Percentiles rank a stretch among this genome's conserved stretches.
phyloP scores from a whole-genome alignment of 2,797 vertebrate genomes.

The Enteromius paludinosus region DNA sequence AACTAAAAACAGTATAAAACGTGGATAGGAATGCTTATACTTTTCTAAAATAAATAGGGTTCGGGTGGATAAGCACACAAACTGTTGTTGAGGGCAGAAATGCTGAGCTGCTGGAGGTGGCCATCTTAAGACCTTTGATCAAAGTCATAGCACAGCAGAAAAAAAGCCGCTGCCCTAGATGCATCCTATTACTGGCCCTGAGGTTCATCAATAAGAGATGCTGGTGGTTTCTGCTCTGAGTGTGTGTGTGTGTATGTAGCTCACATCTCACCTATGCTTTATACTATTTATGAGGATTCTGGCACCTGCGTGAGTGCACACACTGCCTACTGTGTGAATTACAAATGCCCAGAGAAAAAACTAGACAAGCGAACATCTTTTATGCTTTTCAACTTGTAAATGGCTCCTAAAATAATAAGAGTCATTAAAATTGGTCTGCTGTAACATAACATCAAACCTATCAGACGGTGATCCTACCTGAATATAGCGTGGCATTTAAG shows the following conservation, averaged over 20 bases:
- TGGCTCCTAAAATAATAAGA: slow-evolving; percentile 26
- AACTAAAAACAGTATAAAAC: slow-evolving; percentile 7
- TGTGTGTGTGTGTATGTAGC: slow-evolving; percentile 62
- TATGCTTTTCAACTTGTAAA: slow-evolving; percentile 38
- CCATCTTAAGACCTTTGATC: slow-evolving; percentile 58
- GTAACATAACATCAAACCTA: slow-evolving; percentile 45
- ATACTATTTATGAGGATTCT: slow-evolving; percentile 80
- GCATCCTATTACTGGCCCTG: slow-evolving; percentile 80
- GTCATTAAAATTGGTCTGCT: slow-evolving; percentile 34
- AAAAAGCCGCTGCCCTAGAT: slow-evolving; percentile 74
- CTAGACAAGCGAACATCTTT: slow-evolving; percentile 11
- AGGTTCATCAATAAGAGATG: slow-evolving; percentile 81
- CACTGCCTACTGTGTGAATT: slow-evolving; percentile 72
- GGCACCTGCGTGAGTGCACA: slow-evolving; percentile 62
- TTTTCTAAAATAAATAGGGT: neutral
- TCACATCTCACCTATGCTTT: slow-evolving; percentile 75
- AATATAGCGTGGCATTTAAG: slow-evolving; percentile 52
- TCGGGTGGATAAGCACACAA: neutral
- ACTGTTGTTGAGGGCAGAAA: slow-evolving; percentile 58
- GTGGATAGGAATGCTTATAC: neutral
- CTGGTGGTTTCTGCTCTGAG: slow-evolving; percentile 69
- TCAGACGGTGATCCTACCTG: slow-evolving; percentile 40
- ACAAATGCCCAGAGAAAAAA: slow-evolving; percentile 63
- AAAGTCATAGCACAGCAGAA: slow-evolving; percentile 58
- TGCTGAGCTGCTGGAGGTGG: slow-evolving; percentile 43